Evolutionary conservation across 2,113 vertebrate genomes (phyloP).

Genomic region (Miniopterus natalensis): DNA sequence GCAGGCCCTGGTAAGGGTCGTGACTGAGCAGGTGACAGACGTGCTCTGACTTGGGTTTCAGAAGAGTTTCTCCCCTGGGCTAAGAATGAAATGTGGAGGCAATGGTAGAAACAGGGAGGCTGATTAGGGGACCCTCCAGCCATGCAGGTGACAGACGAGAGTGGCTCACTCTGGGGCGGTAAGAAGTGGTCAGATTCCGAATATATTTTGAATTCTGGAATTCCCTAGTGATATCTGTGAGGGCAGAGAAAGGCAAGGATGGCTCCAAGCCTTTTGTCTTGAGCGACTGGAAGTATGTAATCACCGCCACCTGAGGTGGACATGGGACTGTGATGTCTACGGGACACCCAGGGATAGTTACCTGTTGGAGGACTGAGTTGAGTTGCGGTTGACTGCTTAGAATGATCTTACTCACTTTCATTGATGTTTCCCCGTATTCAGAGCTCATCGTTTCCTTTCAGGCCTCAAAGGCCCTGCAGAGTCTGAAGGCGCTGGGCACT

Average conservation of each 20-base stretch:
- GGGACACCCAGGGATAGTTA: background rate
- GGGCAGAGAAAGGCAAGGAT: background rate
- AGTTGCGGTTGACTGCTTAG: background rate
- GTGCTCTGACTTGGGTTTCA: background rate
- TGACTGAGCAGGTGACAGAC: background rate
- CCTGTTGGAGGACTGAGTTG: background rate
- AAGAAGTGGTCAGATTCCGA: background rate
- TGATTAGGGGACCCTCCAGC: background rate
- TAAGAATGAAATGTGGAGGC: background rate
- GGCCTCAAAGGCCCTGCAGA: background rate
- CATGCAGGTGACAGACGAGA: background rate
- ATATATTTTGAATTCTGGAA: background rate
- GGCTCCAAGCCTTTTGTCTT: too few species aligned
- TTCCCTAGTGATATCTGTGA: background rate
- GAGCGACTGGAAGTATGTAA: background rate
- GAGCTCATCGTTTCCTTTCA: background rate
- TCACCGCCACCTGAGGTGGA: background rate
- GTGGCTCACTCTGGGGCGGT: background rate
- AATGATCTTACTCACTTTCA: background rate
- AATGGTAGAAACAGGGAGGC: background rate
- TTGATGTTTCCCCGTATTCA: background rate
- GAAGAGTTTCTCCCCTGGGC: background rate
- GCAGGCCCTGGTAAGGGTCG: fast-evolving
- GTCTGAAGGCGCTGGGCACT: background rate
- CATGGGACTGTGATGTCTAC: background rate